Conservation (phyloP, 2,797 vertebrate genomes). For the Mycteria americana region DNA sequence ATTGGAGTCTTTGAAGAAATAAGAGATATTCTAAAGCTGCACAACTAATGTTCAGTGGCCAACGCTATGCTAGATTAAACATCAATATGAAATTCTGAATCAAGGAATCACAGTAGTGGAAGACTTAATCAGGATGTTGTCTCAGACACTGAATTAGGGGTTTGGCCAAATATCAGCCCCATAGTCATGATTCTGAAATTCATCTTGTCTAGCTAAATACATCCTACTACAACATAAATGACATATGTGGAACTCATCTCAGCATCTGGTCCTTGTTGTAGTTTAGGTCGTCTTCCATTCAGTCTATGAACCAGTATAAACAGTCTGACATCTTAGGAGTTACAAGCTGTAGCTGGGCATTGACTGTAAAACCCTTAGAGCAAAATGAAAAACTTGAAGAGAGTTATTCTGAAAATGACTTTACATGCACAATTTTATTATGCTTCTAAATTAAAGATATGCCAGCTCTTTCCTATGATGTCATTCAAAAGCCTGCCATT, state of each 20-base stretch:
- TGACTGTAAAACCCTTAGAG: constrained; percentile 20
- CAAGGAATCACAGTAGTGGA: not conserved
- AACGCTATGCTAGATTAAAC: not conserved
- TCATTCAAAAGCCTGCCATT: not conserved
- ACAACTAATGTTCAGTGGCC: not conserved
- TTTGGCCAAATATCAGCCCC: not conserved
- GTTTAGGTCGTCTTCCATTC: constrained; percentile 47
- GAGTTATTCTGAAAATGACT: constrained; percentile 15
- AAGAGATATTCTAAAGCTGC: not conserved
- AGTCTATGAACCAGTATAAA: constrained; percentile 32
- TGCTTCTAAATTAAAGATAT: constrained; percentile 11
- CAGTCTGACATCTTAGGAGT: constrained; percentile 14
- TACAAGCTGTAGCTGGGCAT: constrained; percentile 8
- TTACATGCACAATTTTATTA: constrained; percentile 25
- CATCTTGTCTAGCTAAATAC: not conserved
- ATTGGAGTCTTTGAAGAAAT: not conserved
- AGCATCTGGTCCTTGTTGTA: not conserved
- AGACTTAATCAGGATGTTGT: not conserved
- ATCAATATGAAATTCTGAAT: not conserved
- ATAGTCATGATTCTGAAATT: not conserved
- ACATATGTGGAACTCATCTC: not conserved
- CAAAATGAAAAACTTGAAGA: constrained; percentile 17
- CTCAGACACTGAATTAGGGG: not conserved
- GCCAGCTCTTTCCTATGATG: not conserved
- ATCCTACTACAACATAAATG: not conserved